Conservation (phyloP, 2,888 invertebrate genomes). For the Hecatera dysodea region DNA sequence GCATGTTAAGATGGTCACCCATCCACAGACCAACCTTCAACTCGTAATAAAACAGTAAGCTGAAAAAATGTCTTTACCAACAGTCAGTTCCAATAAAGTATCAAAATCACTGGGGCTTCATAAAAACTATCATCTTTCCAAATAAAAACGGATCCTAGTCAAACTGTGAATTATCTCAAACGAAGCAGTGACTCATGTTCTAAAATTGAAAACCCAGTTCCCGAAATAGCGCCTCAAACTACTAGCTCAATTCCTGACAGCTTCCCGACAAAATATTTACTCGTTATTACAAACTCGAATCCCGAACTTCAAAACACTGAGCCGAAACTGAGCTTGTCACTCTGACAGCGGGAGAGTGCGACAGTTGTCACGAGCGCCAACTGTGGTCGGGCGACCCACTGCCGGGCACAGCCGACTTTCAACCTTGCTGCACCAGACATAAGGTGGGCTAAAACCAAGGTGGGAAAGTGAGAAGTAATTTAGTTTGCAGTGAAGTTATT, state of each 20-base stretch:
- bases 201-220: conserved; percentile 44
- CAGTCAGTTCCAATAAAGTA: background rate
- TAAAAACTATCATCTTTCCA: background rate
- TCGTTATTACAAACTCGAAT: conserved; percentile 62
- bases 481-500: conserved; percentile 65
- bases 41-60: too few relatives aligned
- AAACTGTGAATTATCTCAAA: background rate
- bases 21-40: too few relatives aligned
- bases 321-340: conserved; percentile 67
- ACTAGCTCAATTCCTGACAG: conserved; percentile 47
- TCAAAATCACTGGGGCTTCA: background rate
- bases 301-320: conserved; percentile 61
- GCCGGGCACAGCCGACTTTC: conserved; percentile 21
- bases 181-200: conserved; percentile 16
- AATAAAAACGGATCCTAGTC: background rate
- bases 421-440: conserved; percentile 37
- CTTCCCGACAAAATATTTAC: conserved; percentile 60
- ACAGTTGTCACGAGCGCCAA: conserved; percentile 66
- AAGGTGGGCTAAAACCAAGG: conserved; percentile 23
- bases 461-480: conserved; percentile 54
- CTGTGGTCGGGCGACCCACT: conserved; percentile 48
- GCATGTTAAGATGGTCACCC: too few relatives aligned
- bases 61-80: background rate
- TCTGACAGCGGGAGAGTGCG: conserved; percentile 53
- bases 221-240: conserved; percentile 41